Conservation (phyloP, 2,888 invertebrate genomes). For the Keiferia lycopersicella region DNA sequence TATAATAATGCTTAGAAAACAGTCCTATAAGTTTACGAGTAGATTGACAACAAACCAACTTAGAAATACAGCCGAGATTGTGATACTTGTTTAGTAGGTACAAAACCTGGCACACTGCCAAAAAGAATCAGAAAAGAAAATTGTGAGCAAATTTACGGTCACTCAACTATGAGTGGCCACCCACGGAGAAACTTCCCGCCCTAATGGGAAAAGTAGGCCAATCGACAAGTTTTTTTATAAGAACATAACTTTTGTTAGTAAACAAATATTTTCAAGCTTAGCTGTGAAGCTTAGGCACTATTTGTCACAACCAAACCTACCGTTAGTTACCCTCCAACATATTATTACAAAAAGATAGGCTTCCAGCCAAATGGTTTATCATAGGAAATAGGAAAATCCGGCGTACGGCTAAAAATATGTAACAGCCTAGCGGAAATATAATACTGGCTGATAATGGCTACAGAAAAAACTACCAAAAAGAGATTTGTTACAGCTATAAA, state of each 20-base stretch:
- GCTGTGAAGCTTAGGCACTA: background rate
- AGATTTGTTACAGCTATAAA: conserved; percentile 11
- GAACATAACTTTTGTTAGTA: conserved; percentile 22
- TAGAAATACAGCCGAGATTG: conserved; percentile 14
- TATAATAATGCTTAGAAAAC: background rate
- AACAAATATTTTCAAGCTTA: conserved; percentile 19
- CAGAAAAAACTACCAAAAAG: background rate
- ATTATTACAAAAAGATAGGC: conserved; percentile 5
- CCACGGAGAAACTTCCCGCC: conserved; percentile 29
- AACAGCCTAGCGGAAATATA: background rate
- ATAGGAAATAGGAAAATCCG: background rate
- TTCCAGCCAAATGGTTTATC: conserved; percentile 9
- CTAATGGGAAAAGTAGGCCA: conserved; percentile 39
- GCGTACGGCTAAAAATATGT: background rate
- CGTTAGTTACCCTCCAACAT: background rate
- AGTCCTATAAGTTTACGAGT: too few species aligned
- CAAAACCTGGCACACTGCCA: conserved; percentile 45
- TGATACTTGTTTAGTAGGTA: conserved; percentile 26
- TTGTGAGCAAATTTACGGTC: conserved; percentile 46
- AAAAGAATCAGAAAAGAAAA: conserved; percentile 47
- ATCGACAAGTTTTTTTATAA: conserved; percentile 28
- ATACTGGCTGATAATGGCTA: conserved; percentile 10
- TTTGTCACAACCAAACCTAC: background rate
- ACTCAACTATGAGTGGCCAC: conserved; percentile 30
- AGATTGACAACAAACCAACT: conserved; percentile 11